A percentile compares a stretch with the other conserved stretches of the same genome.
phyloP scores from a whole-genome alignment of 2,113 vertebrate species.

The Leucopsar rothschildi region DNA sequence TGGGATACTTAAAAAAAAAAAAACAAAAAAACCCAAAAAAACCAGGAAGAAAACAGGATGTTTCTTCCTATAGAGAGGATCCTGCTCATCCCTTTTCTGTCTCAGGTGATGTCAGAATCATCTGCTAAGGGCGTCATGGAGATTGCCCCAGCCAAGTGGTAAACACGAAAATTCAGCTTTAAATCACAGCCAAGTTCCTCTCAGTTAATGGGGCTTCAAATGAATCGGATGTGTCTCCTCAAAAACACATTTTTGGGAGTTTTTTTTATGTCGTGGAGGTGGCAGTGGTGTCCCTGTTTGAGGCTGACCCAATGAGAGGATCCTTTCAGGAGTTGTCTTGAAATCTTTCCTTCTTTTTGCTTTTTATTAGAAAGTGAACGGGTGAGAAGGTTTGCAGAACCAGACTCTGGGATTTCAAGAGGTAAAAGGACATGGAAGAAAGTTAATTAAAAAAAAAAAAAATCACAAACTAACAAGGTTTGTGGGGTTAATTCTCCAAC shows the following conservation, averaged over 20 bases:
- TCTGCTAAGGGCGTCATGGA: neutral
- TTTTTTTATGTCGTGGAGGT: neutral
- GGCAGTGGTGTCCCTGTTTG: neutral
- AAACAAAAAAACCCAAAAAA: no score
- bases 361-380: neutral
- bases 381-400: neutral
- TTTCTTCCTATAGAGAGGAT: neutral
- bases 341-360: neutral
- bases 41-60: neutral
- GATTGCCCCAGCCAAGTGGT: neutral
- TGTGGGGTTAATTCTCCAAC: no score
- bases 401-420: neutral
- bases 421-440: neutral
- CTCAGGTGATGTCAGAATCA: slow-evolving; percentile 7
- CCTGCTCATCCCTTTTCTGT: neutral
- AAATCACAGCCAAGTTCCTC: neutral
- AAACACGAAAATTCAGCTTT: neutral
- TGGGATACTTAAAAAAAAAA: neutral
- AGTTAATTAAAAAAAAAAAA: neutral
- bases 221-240: neutral
- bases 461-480: neutral
- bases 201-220: neutral
- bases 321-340: neutral
- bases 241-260: neutral
- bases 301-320: neutral